Evolutionary conservation across 2,113 vertebrate genomes (phyloP), one percentile per base, ranked within the genome.

Genomic region (Notarius quadriscutis): DNA sequence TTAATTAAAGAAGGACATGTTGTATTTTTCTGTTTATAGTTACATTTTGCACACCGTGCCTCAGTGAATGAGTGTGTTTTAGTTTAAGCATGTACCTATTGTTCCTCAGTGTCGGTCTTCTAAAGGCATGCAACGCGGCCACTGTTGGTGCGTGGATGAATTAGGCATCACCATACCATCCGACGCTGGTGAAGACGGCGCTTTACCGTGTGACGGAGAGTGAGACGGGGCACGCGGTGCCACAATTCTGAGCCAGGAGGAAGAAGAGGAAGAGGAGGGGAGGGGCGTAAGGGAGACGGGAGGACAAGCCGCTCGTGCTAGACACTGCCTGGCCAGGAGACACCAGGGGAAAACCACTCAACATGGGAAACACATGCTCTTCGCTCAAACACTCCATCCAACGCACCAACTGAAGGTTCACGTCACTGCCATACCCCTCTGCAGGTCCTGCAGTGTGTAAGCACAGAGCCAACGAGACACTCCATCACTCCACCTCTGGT

Each of bases 131-230:
- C 95, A 94, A 91, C 94, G 96, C 17, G 96, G 96, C 83, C 93
- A 95, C 84, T 96, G 96, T 91, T 96, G 96, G 96, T 96, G 96
- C 12, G 96, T 96, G 90, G 94, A 96, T 0, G 94, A 96, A 92
- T 92, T 94, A 7, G 96, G 96, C 62, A 88, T 88, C 1, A 87
- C 91, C 2, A 80, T 95, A 90, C 91, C 94, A n/a, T 89, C 94
- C 22, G 93, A 48, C 17, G 90, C 86, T 58, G 90, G 88, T 5
- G 94, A 94, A 14, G 94, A 95, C 34, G 93, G 93, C 79, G 90
- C 84, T 84, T 90, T 95, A 91, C 94, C 94, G 22, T 95, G 95
- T 15, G 94, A 95, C 12, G 93, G 92, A 78, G 94, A 96, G 95
- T 96, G 94, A 94, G 91, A 86, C 89, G 81, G 15, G 78, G 14